phyloP scores from a whole-genome alignment of 2,888 invertebrate species.

The Flexamia atlantica region DNA sequence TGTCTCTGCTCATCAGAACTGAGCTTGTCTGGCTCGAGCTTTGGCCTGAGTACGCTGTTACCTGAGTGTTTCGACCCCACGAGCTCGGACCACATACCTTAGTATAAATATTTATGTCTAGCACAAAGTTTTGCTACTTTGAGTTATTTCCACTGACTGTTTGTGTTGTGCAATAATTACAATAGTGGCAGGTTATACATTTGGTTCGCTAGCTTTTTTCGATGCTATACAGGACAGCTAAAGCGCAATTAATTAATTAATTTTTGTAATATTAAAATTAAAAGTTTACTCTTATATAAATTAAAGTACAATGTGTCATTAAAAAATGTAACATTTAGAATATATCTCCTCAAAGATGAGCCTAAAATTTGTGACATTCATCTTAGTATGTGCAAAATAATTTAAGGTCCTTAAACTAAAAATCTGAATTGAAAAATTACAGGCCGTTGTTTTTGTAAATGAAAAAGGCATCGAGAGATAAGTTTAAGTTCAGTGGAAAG shows the following conservation, averaged over 20 bases:
- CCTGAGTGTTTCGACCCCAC: neutral
- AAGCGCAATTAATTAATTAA: neutral
- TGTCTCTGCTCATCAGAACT: too few species aligned
- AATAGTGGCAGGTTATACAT: conserved; percentile 32
- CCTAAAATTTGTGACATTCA: conserved; percentile 1
- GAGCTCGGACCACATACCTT: neutral
- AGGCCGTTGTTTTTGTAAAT: neutral
- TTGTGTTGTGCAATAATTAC: conserved; percentile 26
- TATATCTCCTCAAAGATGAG: conserved; percentile 5
- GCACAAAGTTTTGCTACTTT: conserved; percentile 19
- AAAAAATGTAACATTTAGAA: conserved; percentile 5
- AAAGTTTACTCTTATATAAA: neutral
- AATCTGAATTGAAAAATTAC: neutral
- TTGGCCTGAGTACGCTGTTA: neutral
- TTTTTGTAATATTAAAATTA: neutral
- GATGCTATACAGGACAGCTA: conserved; percentile 35
- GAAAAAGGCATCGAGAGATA: neutral
- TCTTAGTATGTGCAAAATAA: neutral
- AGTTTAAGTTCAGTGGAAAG: conserved; percentile 8
- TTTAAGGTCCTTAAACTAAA: neutral
- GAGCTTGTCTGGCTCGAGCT: too few species aligned
- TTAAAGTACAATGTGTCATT: neutral
- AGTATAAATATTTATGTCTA: conserved; percentile 17
- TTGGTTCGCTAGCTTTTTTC: conserved; percentile 6
- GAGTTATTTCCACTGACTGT: neutral